Percentiles rank a stretch among this genome's conserved stretches.
These are phyloP conservation scores for Marisa cornuarietis DNA, from an alignment of 1,140 invertebrate species.

Conservation along the genomic window DNA sequence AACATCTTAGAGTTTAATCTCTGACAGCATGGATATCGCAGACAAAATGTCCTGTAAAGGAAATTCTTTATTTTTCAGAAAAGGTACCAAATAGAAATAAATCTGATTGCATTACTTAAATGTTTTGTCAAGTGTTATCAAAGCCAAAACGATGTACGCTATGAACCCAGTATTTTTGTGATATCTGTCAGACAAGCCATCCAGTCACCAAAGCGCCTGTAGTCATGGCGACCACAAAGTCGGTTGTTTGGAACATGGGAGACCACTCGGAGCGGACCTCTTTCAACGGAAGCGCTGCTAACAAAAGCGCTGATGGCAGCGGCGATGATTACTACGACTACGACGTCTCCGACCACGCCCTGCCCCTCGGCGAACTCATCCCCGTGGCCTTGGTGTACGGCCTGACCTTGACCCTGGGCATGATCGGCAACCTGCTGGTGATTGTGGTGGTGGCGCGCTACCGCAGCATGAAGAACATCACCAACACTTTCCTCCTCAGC, in stretches of 20 bases:
- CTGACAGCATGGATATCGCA: too few relatives aligned
- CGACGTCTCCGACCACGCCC: constrained; percentile 2
- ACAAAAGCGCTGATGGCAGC: constrained; percentile 12
- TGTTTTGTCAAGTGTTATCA: too few relatives aligned
- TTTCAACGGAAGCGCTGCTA: background rate
- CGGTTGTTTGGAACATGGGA: too few relatives aligned
- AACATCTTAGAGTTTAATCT: too few relatives aligned
- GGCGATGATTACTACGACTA: constrained; percentile 32
- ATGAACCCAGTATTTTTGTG: background rate
- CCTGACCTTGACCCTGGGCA: constrained; percentile 72
- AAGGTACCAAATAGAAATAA: too few relatives aligned
- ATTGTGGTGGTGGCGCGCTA: constrained; percentile 70
- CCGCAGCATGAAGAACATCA: constrained; percentile 71
- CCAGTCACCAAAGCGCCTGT: background rate
- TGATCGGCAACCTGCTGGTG: constrained; percentile 73
- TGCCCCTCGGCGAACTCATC: constrained; percentile 70
- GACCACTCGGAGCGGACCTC: background rate
- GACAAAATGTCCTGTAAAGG: too few relatives aligned
- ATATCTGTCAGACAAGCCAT: background rate
- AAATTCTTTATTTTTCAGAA: too few relatives aligned
- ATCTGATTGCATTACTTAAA: too few relatives aligned
- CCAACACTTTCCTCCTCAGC: constrained; percentile 77
- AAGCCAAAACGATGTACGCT: background rate
- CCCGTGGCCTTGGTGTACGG: constrained; percentile 73
- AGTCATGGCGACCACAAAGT: background rate